phyloP scores from a whole-genome alignment of 2,888 invertebrate genomes.

The Pandemis corylana region DNA sequence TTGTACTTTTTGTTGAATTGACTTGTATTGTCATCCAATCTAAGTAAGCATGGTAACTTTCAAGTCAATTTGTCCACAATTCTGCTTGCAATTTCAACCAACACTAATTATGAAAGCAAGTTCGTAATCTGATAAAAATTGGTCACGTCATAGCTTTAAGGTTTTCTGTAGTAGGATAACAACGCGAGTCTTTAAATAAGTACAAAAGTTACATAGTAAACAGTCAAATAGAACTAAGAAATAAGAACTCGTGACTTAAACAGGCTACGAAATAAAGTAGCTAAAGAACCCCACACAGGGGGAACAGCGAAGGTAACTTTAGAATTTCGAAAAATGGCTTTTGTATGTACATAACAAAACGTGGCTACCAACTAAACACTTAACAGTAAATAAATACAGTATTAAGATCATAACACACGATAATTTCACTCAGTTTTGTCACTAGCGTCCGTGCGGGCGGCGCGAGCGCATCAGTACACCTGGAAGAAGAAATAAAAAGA shows the following conservation, averaged over 20 bases:
- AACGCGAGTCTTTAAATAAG: constrained; percentile 27
- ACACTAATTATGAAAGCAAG: too few species aligned
- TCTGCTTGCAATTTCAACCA: not conserved
- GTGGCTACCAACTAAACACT: constrained; percentile 44
- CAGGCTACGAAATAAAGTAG: not conserved
- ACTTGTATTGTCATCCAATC: too few species aligned
- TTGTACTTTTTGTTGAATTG: too few species aligned
- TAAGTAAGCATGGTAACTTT: too few species aligned
- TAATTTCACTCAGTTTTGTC: constrained; percentile 63
- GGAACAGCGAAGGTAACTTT: constrained; percentile 54
- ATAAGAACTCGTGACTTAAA: constrained; percentile 8
- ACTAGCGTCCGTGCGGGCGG: constrained; percentile 57
- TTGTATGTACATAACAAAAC: constrained; percentile 61
- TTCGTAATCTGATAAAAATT: not conserved
- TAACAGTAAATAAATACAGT: constrained; percentile 65
- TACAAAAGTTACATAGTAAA: constrained; percentile 13
- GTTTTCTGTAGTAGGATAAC: not conserved
- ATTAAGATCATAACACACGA: constrained; percentile 60
- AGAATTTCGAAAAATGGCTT: constrained; percentile 52
- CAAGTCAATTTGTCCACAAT: too few species aligned
- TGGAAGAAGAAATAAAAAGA: constrained; percentile 51
- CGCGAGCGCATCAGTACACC: constrained; percentile 64
- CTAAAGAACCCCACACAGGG: not conserved
- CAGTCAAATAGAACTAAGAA: not conserved
- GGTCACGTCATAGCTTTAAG: not conserved